phyloP scores from a whole-genome alignment of 2,797 vertebrate genomes.

The Sebastes itinus region DNA sequence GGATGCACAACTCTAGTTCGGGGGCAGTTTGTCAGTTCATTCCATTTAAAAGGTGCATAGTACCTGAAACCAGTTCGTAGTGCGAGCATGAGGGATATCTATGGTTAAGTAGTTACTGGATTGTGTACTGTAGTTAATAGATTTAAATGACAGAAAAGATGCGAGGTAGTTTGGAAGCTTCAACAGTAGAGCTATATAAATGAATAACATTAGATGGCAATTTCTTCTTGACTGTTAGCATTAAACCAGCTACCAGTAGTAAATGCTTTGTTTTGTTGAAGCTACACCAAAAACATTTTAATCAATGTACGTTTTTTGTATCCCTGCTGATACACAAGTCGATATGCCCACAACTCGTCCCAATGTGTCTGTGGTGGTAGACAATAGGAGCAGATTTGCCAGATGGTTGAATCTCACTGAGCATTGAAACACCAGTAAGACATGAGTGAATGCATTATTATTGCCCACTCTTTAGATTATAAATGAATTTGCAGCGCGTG shows the following conservation, averaged over 20 bases:
- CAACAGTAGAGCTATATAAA: too few relatives aligned
- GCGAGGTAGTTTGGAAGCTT: too few relatives aligned
- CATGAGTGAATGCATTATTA: slow-evolving; percentile 81
- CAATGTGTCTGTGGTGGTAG: slow-evolving; percentile 31
- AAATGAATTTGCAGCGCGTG: slow-evolving; percentile 80
- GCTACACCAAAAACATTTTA: slow-evolving; percentile 21
- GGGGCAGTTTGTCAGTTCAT: too few relatives aligned
- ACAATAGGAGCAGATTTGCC: slow-evolving; percentile 69
- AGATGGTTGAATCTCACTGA: slow-evolving; percentile 66
- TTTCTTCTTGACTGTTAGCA: not conserved
- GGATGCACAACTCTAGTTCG: too few relatives aligned
- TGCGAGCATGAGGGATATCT: too few relatives aligned
- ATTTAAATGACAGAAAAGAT: too few relatives aligned
- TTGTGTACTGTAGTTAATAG: too few relatives aligned
- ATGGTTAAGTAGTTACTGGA: too few relatives aligned
- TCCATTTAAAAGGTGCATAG: too few relatives aligned
- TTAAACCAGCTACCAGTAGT: not conserved
- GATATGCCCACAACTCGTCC: slow-evolving; percentile 47
- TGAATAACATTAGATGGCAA: too few relatives aligned
- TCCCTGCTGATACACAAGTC: slow-evolving; percentile 45
- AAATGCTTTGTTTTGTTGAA: not conserved
- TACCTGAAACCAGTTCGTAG: too few relatives aligned
- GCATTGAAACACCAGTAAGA: slow-evolving; percentile 65
- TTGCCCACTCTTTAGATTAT: slow-evolving; percentile 78
- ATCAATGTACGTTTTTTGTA: slow-evolving; percentile 43